Evolutionary conservation across 1,140 invertebrate species (phyloP).

Genomic region (Eulimnadia texana): DNA sequence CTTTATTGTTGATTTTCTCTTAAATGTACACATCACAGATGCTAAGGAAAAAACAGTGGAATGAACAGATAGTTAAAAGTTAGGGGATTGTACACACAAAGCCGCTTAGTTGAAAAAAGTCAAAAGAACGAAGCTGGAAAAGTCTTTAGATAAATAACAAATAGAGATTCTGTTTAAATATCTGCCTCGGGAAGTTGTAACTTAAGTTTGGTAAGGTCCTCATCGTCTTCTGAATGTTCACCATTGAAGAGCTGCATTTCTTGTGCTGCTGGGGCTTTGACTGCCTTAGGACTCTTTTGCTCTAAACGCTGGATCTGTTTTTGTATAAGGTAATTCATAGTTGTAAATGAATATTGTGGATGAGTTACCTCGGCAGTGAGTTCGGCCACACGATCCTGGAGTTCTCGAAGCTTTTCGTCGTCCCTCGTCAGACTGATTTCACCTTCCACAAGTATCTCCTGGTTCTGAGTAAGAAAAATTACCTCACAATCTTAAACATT

Average conservation of each 20-base stretch:
- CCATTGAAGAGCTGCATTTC: neutral
- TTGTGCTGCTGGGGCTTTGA: neutral
- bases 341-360: too few species aligned
- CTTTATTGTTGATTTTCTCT: neutral
- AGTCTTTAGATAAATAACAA: too few species aligned
- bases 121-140: too few species aligned
- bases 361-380: conserved; percentile 85
- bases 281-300: conserved; percentile 15
- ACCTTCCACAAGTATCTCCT: conserved; percentile 77
- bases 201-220: conserved; percentile 12
- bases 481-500: too few species aligned
- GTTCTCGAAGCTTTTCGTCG: conserved; percentile 64
- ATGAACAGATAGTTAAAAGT: too few species aligned
- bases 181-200: neutral
- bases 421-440: conserved; percentile 68
- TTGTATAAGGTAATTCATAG: too few species aligned
- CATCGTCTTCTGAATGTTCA: conserved; percentile 6
- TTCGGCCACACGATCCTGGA: conserved; percentile 80
- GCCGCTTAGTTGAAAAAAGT: too few species aligned
- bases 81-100: too few species aligned
- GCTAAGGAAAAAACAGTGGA: neutral
- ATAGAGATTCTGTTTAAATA: neutral
- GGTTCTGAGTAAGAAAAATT: conserved; percentile 47
- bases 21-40: neutral
- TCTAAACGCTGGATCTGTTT: conserved; percentile 17